phyloP scores from a whole-genome alignment of 2,113 vertebrate genomes.

The Lucifuga dentata region DNA sequence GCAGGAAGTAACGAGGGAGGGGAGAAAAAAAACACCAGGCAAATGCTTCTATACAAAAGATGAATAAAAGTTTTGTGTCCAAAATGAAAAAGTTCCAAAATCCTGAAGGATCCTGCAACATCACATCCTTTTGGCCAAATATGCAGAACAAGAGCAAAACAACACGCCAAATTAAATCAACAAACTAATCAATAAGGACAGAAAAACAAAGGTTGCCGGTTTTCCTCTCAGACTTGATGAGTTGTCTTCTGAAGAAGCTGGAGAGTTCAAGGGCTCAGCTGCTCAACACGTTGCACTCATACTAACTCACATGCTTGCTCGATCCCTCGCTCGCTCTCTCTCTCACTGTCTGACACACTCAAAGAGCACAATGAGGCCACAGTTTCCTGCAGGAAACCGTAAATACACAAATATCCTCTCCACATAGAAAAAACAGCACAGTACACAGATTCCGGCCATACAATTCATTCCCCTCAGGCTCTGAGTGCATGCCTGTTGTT shows the following conservation, averaged over 20 bases:
- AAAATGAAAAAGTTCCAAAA: conserved; percentile 27
- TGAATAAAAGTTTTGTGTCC: conserved; percentile 22
- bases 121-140: conserved; percentile 27
- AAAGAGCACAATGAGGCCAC: conserved; percentile 60
- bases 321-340: neutral
- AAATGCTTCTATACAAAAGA: conserved; percentile 22
- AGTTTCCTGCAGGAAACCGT: conserved; percentile 90
- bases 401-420: conserved; percentile 76
- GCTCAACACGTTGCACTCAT: conserved; percentile 65
- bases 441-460: conserved; percentile 65
- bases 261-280: conserved; percentile 51
- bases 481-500: conserved; percentile 41
- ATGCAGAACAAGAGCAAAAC: conserved; percentile 17
- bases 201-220: neutral
- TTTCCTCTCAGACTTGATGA: neutral
- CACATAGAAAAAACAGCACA: conserved; percentile 43
- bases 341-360: conserved; percentile 37
- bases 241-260: neutral
- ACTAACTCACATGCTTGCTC: conserved; percentile 52
- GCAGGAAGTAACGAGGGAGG: conserved; percentile 62
- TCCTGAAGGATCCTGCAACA: conserved; percentile 17
- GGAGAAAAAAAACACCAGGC: conserved; percentile 45
- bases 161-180: neutral
- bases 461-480: conserved; percentile 34
- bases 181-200: neutral